Conservation (phyloP, 2,797 vertebrate genomes). For the Glyptemys insculpta region DNA sequence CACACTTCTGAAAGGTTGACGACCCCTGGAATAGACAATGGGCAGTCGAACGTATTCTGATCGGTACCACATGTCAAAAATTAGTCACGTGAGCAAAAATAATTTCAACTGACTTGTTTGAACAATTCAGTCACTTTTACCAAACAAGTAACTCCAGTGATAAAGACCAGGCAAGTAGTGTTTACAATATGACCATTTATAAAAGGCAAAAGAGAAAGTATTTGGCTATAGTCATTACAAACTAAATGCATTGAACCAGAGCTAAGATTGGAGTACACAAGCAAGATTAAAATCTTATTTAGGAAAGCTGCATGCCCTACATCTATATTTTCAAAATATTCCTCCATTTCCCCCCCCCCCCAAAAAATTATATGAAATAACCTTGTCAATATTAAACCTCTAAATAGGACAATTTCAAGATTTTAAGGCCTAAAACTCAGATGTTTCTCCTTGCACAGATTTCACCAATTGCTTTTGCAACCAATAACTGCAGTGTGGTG, state of each 20-base stretch:
- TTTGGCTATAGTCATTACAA: background rate
- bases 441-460: slow-evolving; percentile 4
- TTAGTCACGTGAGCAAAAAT: slow-evolving; percentile 36
- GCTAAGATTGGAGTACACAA: background rate
- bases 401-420: background rate
- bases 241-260: background rate
- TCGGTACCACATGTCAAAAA: slow-evolving; percentile 65
- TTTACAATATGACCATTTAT: background rate
- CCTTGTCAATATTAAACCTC: background rate
- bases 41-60: slow-evolving; percentile 63
- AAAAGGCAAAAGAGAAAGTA: background rate
- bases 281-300: background rate
- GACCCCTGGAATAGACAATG: slow-evolving; percentile 40
- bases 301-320: background rate
- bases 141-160: background rate
- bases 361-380: background rate
- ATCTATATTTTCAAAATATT: background rate
- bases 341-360: background rate
- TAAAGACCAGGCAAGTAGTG: background rate
- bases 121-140: background rate
- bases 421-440: background rate
- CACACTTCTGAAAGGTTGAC: no score
- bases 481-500: background rate
- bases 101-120: slow-evolving; percentile 12
- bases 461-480: background rate